Percentiles rank a stretch among this genome's conserved stretches.
Conservation (phyloP, 1,140 invertebrate genomes). For the Marisa cornuarietis region DNA sequence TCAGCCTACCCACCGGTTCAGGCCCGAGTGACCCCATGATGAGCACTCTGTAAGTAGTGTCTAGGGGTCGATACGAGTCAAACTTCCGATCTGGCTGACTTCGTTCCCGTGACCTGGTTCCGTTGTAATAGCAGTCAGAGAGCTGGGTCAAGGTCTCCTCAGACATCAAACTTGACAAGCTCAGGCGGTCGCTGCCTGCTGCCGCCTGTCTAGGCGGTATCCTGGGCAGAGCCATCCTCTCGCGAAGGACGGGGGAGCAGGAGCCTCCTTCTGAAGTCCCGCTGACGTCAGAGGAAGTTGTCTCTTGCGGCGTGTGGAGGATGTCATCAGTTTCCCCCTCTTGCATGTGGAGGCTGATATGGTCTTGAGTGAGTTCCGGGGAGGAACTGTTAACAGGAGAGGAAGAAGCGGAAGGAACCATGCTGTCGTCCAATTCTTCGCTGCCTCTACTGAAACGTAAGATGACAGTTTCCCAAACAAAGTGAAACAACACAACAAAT, state of each 20-base stretch:
- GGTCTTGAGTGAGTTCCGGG: no score
- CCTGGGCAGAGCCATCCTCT: background rate
- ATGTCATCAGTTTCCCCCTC: no score
- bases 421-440: no score
- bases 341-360: no score
- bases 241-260: background rate
- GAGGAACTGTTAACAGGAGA: no score
- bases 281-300: no score
- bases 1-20: background rate
- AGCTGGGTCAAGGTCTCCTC: constrained; percentile 4
- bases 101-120: background rate
- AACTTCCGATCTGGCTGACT: background rate
- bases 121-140: background rate
- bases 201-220: background rate
- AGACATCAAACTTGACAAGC: background rate
- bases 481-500: no score
- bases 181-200: background rate
- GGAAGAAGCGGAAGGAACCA: no score
- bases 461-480: no score
- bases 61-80: background rate
- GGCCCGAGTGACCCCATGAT: background rate
- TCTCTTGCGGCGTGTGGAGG: no score
- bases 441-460: no score
- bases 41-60: background rate
- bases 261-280: no score